phyloP scores from a whole-genome alignment of 2,888 invertebrate species.

The Agonopterix alstromeriana region DNA sequence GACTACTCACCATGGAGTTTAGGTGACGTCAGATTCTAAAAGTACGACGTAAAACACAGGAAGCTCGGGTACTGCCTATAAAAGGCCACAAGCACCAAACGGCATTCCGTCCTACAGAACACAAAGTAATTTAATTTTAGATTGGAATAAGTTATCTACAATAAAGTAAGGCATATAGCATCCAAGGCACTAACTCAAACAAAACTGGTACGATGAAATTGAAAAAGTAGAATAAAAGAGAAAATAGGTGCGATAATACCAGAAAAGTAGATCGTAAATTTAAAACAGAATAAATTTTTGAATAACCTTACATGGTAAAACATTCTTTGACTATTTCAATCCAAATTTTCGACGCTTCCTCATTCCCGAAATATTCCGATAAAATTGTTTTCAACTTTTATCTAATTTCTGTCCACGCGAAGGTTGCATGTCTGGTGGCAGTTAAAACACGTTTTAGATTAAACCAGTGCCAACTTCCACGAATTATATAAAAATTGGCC shows the following conservation, averaged over 20 bases:
- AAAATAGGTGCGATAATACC: slow-evolving; percentile 5
- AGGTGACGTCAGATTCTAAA: slow-evolving; percentile 25
- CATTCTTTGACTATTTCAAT: slow-evolving; percentile 15
- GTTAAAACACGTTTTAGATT: slow-evolving; percentile 61
- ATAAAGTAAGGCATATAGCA: no score
- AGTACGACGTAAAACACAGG: slow-evolving; percentile 11
- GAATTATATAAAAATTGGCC: slow-evolving; percentile 70
- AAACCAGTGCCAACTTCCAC: slow-evolving; percentile 67
- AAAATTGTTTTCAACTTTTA: slow-evolving; percentile 51
- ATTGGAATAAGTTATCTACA: no score
- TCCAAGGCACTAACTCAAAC: background rate
- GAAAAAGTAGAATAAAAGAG: slow-evolving; percentile 6
- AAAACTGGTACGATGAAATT: slow-evolving; percentile 1
- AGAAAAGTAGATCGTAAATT: slow-evolving; percentile 7
- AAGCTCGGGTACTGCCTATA: slow-evolving; percentile 1
- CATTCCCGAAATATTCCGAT: slow-evolving; percentile 17
- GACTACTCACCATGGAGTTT: slow-evolving; percentile 36
- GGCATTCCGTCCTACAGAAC: no score
- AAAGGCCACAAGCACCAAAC: background rate
- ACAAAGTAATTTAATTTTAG: no score
- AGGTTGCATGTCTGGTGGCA: slow-evolving; percentile 50
- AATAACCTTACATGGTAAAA: slow-evolving; percentile 8
- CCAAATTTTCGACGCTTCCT: slow-evolving; percentile 31
- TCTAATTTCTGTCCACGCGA: slow-evolving; percentile 45
- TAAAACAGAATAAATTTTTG: slow-evolving; percentile 7